Evolutionary conservation across 2,113 vertebrate species (phyloP).

Genomic region (Agapornis roseicollis): DNA sequence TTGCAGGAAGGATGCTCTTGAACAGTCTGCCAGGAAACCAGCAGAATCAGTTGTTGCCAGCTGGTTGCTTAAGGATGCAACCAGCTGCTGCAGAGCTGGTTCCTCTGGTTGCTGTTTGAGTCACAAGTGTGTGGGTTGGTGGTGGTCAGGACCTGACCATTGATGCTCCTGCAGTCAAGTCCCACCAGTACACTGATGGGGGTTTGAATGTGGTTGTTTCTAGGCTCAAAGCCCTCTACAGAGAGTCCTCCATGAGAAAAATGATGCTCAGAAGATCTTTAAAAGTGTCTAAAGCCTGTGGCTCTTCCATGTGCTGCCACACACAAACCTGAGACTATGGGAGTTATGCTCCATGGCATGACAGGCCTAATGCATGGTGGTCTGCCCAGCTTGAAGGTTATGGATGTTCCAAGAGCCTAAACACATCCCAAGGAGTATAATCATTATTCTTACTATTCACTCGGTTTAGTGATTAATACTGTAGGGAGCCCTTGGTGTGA

Average conservation of each 20-base stretch:
- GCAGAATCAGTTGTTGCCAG: not conserved
- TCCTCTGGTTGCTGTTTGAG: not conserved
- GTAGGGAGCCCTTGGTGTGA: not conserved
- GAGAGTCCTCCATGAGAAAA: not conserved
- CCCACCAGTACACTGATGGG: too few relatives aligned
- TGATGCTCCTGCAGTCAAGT: not conserved
- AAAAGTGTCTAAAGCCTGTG: not conserved
- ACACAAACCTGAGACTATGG: not conserved
- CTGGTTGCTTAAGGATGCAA: not conserved
- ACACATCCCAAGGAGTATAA: not conserved
- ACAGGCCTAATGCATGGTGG: rapidly evolving
- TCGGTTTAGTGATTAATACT: not conserved
- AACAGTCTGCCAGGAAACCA: conserved; percentile 9
- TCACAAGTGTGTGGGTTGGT: not conserved
- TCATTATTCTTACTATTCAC: not conserved
- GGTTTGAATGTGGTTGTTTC: not conserved
- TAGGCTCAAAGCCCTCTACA: not conserved
- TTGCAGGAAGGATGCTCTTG: not conserved
- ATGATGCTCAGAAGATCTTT: not conserved
- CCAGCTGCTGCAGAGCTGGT: conserved; percentile 5
- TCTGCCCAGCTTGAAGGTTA: not conserved
- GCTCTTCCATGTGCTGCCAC: not conserved
- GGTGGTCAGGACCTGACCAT: not conserved
- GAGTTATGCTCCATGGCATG: rapidly evolving
- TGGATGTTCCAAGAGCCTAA: not conserved